Evolutionary conservation across 2,113 vertebrate species (phyloP).

Genomic region (Python bivittatus): DNA sequence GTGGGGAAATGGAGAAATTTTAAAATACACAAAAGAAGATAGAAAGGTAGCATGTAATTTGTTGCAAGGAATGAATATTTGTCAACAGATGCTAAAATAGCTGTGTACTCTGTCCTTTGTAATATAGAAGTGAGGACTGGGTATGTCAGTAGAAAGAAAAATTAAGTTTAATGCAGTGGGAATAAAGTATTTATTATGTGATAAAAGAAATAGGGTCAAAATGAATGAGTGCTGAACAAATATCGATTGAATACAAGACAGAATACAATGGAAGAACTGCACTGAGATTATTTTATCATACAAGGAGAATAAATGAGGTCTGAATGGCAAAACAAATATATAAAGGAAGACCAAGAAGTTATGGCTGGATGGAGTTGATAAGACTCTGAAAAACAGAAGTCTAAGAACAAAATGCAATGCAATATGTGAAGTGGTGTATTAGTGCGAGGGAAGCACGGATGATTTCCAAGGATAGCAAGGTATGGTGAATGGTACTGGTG

Average conservation of each 20-base stretch:
- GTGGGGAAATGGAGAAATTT: not conserved
- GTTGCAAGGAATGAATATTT: not conserved
- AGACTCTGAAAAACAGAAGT: not conserved
- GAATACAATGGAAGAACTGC: not conserved
- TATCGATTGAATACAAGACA: not conserved
- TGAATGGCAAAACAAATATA: not conserved
- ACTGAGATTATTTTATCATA: not conserved
- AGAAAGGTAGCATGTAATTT: not conserved
- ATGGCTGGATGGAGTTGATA: not conserved
- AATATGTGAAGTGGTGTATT: not conserved
- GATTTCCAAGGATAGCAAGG: not conserved
- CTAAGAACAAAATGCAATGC: not conserved
- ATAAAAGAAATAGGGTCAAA: not conserved
- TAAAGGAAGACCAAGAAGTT: not conserved
- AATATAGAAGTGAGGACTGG: not conserved
- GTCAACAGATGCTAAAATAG: not conserved
- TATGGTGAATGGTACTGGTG: not conserved
- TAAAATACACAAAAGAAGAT: not conserved
- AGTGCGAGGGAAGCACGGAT: not conserved
- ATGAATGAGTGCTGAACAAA: too few species aligned
- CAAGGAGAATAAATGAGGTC: not conserved
- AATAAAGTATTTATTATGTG: not conserved
- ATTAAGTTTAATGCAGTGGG: not conserved
- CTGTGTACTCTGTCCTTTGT: not conserved
- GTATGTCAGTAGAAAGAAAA: not conserved